Percentiles rank a stretch among this genome's conserved stretches.
These are phyloP conservation scores for Miltochrista miniata DNA, from an alignment of 2,888 invertebrate species.

Conservation along the genomic window DNA sequence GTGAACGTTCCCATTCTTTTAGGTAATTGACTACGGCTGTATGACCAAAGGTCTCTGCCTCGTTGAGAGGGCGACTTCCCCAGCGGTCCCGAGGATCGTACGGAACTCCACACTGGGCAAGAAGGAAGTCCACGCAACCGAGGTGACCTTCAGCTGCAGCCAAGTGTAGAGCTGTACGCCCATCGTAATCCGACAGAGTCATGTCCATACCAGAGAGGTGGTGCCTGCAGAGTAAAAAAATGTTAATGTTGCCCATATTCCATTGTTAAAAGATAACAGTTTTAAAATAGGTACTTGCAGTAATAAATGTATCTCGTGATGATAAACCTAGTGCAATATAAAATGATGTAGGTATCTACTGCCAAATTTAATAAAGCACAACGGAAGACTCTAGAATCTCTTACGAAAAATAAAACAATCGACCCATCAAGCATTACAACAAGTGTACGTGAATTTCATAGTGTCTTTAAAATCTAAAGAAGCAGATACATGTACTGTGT, in stretches of 20 bases:
- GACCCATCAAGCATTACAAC: slow-evolving; percentile 22
- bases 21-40: slow-evolving; percentile 89
- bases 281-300: slow-evolving; percentile 19
- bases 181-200: slow-evolving; percentile 96
- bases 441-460: slow-evolving; percentile 18
- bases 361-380: slow-evolving; percentile 25
- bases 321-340: slow-evolving; percentile 6
- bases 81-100: slow-evolving; percentile 93
- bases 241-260: background rate
- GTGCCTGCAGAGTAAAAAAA: slow-evolving; percentile 79
- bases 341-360: slow-evolving; percentile 9
- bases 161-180: slow-evolving; percentile 96
- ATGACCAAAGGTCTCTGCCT: slow-evolving; percentile 94
- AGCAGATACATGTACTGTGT: slow-evolving; percentile 28
- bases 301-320: slow-evolving; percentile 13
- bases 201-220: slow-evolving; percentile 97
- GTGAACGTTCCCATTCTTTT: slow-evolving; percentile 84
- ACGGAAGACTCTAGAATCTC: no score
- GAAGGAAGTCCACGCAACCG: slow-evolving; percentile 94
- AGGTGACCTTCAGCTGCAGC: slow-evolving; percentile 97
- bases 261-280: background rate
- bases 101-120: slow-evolving; percentile 93
- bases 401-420: slow-evolving; percentile 1
- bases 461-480: slow-evolving; percentile 12
- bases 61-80: slow-evolving; percentile 96